Base-by-base conservation (phyloP, 2,888 invertebrate genomes). In the Ypsolopha sequella region DNA sequence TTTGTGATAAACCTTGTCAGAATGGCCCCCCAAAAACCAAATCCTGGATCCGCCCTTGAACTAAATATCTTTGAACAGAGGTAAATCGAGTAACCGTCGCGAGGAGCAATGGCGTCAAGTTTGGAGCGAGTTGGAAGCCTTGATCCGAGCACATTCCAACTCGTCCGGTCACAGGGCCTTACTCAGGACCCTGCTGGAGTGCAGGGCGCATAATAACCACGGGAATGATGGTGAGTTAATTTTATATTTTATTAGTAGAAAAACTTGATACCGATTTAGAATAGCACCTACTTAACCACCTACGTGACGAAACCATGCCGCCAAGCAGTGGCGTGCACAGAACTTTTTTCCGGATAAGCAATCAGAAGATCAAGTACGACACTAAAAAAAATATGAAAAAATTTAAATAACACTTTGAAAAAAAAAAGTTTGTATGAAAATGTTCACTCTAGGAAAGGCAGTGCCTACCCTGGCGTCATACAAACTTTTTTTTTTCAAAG, bases 31-130 rank as follows among this genome's bases (percentile, higher is more conserved):
- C n/a, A n/a, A n/a, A n/a, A n/a, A n/a, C n/a, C n/a, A n/a, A n/a
- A n/a, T n/a, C n/a, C n/a, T n/a, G n/a, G n/a, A n/a, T 7, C 36
- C 6, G 36, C 36, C 6, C 36, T 7, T 6, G 9, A 36, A 2
- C n/a, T 38, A 38, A 38, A n/a, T 38, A 6, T 38, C 6, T 38
- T 10, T 38, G 38, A 38, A 38, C 41, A 82, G 84, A 39, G 73
- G 78, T 43, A 80, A 84, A 55, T 79, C 79, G 7, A 66, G 68
- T n/a, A 70, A 69, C 8, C 91, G 92, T 24, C 89, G 92, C 56
- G 96, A 97, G 62, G 97, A 98, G 66, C 96, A 96, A 63, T 98
- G 98, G 84, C 91, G 95, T 46, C 89, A 95, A 35, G 90, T 98
- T 72, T 98, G 97, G 94, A 89, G 90, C 36, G 98, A 98, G 71